Evolutionary conservation across 2,113 vertebrate genomes (phyloP).

Genomic region (Anhinga anhinga): DNA sequence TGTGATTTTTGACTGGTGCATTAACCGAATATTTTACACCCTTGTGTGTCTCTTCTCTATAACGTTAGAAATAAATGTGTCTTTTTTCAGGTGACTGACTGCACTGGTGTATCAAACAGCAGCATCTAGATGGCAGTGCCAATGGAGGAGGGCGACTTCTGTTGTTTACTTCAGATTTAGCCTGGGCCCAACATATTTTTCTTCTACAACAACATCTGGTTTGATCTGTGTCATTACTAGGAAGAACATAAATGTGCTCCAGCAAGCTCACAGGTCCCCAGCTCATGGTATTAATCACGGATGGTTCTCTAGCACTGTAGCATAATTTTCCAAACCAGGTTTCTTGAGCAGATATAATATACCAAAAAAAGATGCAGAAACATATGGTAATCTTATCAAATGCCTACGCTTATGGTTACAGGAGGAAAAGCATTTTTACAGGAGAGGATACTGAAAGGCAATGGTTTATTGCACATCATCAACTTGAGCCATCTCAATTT

Average conservation of each 20-base stretch:
- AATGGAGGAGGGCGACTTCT: not conserved
- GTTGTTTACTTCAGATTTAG: not conserved
- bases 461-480: conserved; percentile 1
- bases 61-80: not conserved
- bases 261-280: not conserved
- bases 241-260: not conserved
- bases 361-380: not conserved
- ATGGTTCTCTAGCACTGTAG: not conserved
- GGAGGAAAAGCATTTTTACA: not conserved
- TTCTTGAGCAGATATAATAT: not conserved
- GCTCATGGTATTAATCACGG: not conserved
- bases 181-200: not conserved
- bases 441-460: not conserved
- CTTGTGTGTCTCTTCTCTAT: not conserved
- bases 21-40: not conserved
- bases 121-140: not conserved
- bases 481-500: not conserved
- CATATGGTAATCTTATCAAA: not conserved
- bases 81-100: not conserved
- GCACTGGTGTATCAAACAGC: not conserved
- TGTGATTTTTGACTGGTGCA: not conserved
- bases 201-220: not conserved
- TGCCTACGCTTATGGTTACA: not conserved
- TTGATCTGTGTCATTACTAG: not conserved
- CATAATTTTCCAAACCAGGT: not conserved